A percentile compares a stretch with the other conserved stretches of the same genome.
Conservation (phyloP, 2,888 invertebrate genomes). For the Lissocephala sabroskyi region DNA sequence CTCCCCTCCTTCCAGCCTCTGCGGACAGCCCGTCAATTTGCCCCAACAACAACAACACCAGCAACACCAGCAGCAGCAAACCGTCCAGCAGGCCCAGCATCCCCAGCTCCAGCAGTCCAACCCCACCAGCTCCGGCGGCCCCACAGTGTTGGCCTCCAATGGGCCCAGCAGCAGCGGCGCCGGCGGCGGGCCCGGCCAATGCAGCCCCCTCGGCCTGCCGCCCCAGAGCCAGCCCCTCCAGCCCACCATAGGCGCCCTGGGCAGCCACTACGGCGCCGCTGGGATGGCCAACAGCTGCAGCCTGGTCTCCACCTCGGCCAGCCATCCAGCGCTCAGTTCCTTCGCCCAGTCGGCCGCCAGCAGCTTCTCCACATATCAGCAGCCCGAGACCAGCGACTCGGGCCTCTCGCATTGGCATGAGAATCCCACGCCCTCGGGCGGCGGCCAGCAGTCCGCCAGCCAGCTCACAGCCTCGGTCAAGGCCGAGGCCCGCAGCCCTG, state of each 20-base stretch:
- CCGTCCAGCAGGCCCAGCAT: constrained; percentile 22
- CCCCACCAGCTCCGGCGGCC: constrained; percentile 63
- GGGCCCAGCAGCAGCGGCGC: constrained; percentile 69
- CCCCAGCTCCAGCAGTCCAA: constrained; percentile 54
- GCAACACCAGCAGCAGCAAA: constrained; percentile 44
- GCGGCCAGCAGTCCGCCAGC: constrained; percentile 74
- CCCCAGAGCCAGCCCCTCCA: constrained; percentile 68
- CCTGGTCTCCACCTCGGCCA: constrained; percentile 25
- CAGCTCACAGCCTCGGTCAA: constrained; percentile 56
- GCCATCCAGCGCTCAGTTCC: constrained; percentile 25
- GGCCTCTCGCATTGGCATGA: constrained; percentile 71
- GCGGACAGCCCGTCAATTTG: constrained; percentile 41
- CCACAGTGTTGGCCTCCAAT: constrained; percentile 73
- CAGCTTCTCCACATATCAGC: constrained; percentile 68
- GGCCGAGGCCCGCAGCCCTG: constrained; percentile 22
- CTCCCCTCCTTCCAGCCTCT: constrained; percentile 56
- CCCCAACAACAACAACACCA: constrained; percentile 38
- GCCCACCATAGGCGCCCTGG: constrained; percentile 57
- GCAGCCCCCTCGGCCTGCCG: constrained; percentile 67
- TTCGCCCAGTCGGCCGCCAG: constrained; percentile 62
- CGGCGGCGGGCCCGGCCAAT: constrained; percentile 73
- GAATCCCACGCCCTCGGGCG: constrained; percentile 53
- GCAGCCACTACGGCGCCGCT: constrained; percentile 42
- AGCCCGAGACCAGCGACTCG: constrained; percentile 28
- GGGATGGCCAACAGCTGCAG: constrained; percentile 49